Conservation (phyloP, 2,797 vertebrate genomes). For the Danio albolineatus region DNA sequence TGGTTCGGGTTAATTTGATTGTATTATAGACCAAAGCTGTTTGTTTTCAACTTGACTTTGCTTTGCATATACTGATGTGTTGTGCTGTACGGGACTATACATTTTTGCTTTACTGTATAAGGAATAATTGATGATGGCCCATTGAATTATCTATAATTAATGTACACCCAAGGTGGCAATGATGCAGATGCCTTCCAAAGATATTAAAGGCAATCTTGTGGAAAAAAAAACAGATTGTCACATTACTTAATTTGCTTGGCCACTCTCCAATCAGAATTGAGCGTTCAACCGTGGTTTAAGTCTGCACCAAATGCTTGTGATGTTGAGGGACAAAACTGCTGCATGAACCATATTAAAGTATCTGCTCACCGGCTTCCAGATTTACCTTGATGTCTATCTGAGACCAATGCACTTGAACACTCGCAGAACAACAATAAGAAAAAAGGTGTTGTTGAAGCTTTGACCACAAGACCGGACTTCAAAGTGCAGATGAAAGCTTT, state of each 20-base stretch:
- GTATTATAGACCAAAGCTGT: not conserved
- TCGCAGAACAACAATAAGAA: conserved; percentile 25
- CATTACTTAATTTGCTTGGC: not conserved
- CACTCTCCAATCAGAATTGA: not conserved
- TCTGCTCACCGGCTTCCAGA: not conserved
- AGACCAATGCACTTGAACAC: conserved; percentile 28
- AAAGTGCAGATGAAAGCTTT: conserved; percentile 51
- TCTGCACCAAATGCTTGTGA: conserved; percentile 9
- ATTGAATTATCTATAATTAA: conserved; percentile 5
- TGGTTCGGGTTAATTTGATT: conserved; percentile 14
- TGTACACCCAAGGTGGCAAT: not conserved
- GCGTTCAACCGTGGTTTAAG: not conserved
- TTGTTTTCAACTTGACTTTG: conserved; percentile 18
- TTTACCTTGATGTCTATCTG: conserved; percentile 41
- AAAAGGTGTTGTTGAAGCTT: conserved; percentile 28
- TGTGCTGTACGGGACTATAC: not conserved
- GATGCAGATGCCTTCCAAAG: not conserved
- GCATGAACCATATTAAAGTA: conserved; percentile 11
- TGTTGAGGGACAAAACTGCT: conserved; percentile 5
- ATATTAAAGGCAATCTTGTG: not conserved
- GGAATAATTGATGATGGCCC: not conserved
- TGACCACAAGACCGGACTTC: conserved; percentile 33
- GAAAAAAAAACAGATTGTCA: not conserved
- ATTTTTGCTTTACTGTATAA: not conserved
- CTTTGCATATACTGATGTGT: conserved; percentile 11